phyloP scores from a whole-genome alignment of 2,888 invertebrate genomes.

The Calameuta pallipes region DNA sequence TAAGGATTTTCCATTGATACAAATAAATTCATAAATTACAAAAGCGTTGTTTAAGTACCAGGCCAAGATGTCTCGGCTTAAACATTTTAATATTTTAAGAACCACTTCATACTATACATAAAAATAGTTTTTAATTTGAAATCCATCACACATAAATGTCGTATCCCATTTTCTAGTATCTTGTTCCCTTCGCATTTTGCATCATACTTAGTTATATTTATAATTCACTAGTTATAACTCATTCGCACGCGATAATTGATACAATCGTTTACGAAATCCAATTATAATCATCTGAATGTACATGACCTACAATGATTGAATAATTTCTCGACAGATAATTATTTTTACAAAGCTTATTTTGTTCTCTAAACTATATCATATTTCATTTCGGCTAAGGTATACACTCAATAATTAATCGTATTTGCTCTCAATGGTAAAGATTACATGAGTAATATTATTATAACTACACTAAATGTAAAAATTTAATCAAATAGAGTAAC shows the following conservation, averaged over 20 bases:
- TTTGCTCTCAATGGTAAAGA: background rate
- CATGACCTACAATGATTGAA: background rate
- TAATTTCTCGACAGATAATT: background rate
- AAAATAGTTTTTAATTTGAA: slow-evolving; percentile 49
- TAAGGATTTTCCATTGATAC: slow-evolving; percentile 29
- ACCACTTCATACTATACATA: slow-evolving; percentile 43
- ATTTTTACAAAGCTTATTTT: background rate
- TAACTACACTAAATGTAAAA: background rate
- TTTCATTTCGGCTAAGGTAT: background rate
- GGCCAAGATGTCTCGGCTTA: slow-evolving; percentile 40
- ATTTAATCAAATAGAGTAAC: background rate
- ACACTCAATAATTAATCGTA: background rate
- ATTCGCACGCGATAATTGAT: slow-evolving; percentile 27
- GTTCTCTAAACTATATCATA: background rate
- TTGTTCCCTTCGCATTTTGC: slow-evolving; percentile 47
- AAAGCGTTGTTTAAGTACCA: slow-evolving; percentile 36
- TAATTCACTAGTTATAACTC: slow-evolving; percentile 45
- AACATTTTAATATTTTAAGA: slow-evolving; percentile 34
- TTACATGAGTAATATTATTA: background rate
- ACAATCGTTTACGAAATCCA: background rate
- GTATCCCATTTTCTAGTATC: slow-evolving; percentile 29
- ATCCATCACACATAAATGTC: slow-evolving; percentile 33
- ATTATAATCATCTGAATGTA: background rate
- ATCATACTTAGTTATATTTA: slow-evolving; percentile 36
- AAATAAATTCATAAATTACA: slow-evolving; percentile 17